Base-by-base conservation (phyloP, 2,797 vertebrate species). In the Enteromius fasciolatus region DNA sequence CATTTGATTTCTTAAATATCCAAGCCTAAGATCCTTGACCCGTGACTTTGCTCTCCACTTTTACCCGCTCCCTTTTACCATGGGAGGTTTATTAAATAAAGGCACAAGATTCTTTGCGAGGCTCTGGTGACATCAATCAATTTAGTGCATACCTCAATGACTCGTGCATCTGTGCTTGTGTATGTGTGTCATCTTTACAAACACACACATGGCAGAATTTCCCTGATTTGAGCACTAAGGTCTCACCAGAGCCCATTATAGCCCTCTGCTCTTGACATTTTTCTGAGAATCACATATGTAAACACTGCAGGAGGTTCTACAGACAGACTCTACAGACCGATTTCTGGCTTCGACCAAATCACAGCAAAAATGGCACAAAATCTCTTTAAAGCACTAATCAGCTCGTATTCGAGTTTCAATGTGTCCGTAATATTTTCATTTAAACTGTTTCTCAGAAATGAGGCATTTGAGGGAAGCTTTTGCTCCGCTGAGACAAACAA, bases 241-340 rank as follows among this genome's bases (percentile, higher is more conserved):
- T 85, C 86, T 87, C 86, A 76, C 78, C 33, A 28, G 69, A 85
- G 73, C 80, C 85, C 76, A 75, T 87, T 76, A 86, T 61, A 80
- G 46, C 80, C 78, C 36, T 33, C 67, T 63, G 66, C 67, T 66
- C 67, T 83, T 68, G 74, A 82, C 70, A 83, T 80, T 78, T 86
- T 86, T 90, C 85, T 87, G 87, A 86, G 85, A 87, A 73, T 57
- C 83, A 78, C 76, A 82, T 52, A 86, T 23, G 86, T 85, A 88
- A 87, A 87, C 83, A 86, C 63, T 74, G 41, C 64, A 76, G 50
- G 78, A 85, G 81, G 73, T 57, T 76, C 46, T 76, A 20, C 14
- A 74, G 57, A 78, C 52, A 57, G 52, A 70, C 44, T 20, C 28
- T 44, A 74, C 83, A 75, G 39, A 48, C 61, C n/a, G 39, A 81